These are phyloP conservation scores for Antechinus stuartii DNA, from an alignment of 2,113 vertebrate genomes.

Conservation along the genomic window DNA sequence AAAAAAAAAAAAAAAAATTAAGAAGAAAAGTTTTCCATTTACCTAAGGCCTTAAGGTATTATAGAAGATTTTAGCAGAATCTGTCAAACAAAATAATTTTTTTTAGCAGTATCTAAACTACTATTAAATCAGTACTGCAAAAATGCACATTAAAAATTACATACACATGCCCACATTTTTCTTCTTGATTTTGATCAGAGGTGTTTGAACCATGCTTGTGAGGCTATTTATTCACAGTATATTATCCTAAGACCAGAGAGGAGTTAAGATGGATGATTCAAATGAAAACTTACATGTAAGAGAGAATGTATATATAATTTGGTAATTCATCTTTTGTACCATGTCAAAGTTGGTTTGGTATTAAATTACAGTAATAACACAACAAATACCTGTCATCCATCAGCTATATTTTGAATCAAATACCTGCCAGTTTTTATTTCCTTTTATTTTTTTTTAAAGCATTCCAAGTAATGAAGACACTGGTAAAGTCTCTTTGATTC, in stretches of 20 bases:
- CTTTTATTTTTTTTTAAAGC: not conserved
- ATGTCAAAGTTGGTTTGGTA: slow-evolving; percentile 23
- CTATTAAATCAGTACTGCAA: not conserved
- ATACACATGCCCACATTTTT: not conserved
- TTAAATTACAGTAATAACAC: slow-evolving; percentile 39
- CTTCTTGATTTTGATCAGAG: not conserved
- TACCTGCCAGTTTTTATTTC: not conserved
- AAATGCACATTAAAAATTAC: not conserved
- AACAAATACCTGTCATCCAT: not conserved
- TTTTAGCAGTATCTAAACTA: fast-evolving
- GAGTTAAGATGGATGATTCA: slow-evolving; percentile 36
- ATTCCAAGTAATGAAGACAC: not conserved
- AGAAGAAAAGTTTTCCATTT: not conserved
- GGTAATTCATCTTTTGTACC: slow-evolving; percentile 48
- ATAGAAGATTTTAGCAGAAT: not conserved
- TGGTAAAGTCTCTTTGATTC: not conserved
- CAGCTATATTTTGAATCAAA: not conserved
- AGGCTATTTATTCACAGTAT: not conserved
- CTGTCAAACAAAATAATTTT: not conserved
- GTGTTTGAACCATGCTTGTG: not conserved
- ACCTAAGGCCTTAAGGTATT: not conserved
- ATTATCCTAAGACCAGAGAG: slow-evolving; percentile 18
- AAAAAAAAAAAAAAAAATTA: too few species aligned
- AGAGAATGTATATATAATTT: slow-evolving; percentile 9
- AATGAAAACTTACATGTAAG: not conserved